Percentiles rank a stretch among this genome's conserved stretches.
These are phyloP conservation scores for Osmoderma eremita DNA, from an alignment of 2,888 invertebrate genomes.

Conservation along the genomic window DNA sequence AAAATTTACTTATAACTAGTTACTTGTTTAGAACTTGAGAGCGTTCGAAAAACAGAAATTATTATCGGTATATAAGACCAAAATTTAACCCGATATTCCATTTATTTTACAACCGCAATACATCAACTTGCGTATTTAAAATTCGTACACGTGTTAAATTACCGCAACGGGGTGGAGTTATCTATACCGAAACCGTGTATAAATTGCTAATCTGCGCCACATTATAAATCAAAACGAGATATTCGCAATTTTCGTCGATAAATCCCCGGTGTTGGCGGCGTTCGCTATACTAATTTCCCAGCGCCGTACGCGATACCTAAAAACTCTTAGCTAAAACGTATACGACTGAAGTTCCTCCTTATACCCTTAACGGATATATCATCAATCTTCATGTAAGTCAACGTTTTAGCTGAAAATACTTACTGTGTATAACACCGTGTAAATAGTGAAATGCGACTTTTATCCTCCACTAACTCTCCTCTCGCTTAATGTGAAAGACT, in stretches of 20 bases:
- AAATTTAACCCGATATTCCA: no score
- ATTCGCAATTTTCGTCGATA: background rate
- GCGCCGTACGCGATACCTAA: background rate
- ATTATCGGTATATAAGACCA: no score
- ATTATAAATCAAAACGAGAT: background rate
- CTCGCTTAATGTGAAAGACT: background rate
- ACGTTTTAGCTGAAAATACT: constrained; percentile 8
- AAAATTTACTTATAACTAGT: no score
- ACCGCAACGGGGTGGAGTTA: no score
- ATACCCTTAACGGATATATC: background rate
- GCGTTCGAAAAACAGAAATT: no score
- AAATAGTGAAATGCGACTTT: background rate
- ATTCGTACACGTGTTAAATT: no score
- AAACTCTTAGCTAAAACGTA: background rate
- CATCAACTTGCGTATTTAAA: no score
- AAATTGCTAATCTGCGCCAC: background rate
- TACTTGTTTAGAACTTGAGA: no score
- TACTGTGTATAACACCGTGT: no score
- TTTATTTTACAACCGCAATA: no score
- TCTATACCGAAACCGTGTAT: no score
- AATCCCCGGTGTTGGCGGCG: background rate
- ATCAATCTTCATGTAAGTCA: constrained; percentile 19
- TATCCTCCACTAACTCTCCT: background rate
- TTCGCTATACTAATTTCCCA: background rate
- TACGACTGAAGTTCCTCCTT: background rate